Evolutionary conservation across 2,888 invertebrate genomes (phyloP), one percentile per base, ranked within the genome.

Genomic region (Xylocampa areola): DNA sequence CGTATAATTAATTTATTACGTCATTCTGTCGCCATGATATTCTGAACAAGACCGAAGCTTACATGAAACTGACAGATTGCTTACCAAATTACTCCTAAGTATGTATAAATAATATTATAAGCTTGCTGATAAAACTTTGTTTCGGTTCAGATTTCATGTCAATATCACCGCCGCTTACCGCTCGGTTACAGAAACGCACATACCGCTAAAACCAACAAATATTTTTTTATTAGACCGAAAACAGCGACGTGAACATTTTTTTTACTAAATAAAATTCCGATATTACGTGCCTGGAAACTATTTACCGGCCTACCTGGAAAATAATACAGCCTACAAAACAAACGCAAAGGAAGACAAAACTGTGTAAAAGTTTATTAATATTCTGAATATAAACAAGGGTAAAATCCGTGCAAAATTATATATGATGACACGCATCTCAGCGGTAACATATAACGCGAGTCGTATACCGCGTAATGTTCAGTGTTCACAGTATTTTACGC

Each of bases 401-500:
- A 6, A 47, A 48, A 47, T 67, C 35, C 37, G 27, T 49, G 32
- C 48, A 49, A 51, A 53, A 44, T 43, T 23, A 48, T 11, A 37
- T 25, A 37, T 13, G 40, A 16, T 30, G 35, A 19, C 5, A 45
- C 44, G 36, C 48, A 50, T 52, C 44, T 51, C 58, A 7, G 4
- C 21, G 23, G 8, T n/a, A 48, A 53, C 40, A 41, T 37, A 40
- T 36, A 30, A 44, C 50, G 19, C 40, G 25, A 19, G n/a, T 39
- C 43, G 33, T 50, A 58, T 58, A 53, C 50, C 52, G 25, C 41
- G 17, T 77, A 73, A 66, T 53, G 48, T 44, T 58, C 49, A 49
- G 16, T 51, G 41, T 57, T 45, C 45, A 43, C 54, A 62, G 49
- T 61, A 68, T 61, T 68, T 73, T 61, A 75, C 65, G 52, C 40